Evolutionary conservation across 1,140 invertebrate species (phyloP).

Genomic region (Brachionus sp.): DNA sequence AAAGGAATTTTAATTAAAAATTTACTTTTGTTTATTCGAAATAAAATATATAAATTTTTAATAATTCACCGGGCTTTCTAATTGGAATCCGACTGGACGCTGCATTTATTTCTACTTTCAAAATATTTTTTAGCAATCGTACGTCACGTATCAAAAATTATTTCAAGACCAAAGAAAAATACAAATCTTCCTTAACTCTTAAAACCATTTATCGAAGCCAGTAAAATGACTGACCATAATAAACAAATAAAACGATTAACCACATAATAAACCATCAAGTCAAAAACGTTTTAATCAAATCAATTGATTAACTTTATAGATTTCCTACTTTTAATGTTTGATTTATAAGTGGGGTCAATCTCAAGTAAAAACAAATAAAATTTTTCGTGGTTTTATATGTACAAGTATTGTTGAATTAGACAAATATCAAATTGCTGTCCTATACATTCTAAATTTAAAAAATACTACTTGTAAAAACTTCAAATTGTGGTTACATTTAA

Average conservation of each 20-base stretch:
- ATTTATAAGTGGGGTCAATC: conserved; percentile 1
- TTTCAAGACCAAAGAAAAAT: not conserved
- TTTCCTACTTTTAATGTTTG: not conserved
- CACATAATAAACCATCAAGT: not conserved
- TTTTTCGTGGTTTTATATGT: not conserved
- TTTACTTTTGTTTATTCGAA: not conserved
- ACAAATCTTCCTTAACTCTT: not conserved
- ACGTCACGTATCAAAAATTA: not conserved
- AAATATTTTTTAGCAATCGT: not conserved
- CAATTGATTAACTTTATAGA: not conserved
- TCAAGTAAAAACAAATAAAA: not conserved
- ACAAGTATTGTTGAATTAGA: conserved; percentile 3
- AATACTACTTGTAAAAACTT: not conserved
- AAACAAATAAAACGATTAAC: not conserved
- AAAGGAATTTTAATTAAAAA: conserved; percentile 13
- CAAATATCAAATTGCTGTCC: conserved; percentile 6
- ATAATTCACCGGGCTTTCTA: not conserved
- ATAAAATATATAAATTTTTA: not conserved
- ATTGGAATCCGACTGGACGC: not conserved
- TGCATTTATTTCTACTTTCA: not conserved
- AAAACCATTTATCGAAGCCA: not conserved
- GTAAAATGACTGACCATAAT: not conserved
- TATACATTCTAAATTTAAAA: not conserved
- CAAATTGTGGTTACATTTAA: not conserved
- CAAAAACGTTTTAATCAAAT: not conserved